These are phyloP conservation scores for Suricata suricatta DNA, from an alignment of 2,113 vertebrate genomes.

Conservation along the genomic window DNA sequence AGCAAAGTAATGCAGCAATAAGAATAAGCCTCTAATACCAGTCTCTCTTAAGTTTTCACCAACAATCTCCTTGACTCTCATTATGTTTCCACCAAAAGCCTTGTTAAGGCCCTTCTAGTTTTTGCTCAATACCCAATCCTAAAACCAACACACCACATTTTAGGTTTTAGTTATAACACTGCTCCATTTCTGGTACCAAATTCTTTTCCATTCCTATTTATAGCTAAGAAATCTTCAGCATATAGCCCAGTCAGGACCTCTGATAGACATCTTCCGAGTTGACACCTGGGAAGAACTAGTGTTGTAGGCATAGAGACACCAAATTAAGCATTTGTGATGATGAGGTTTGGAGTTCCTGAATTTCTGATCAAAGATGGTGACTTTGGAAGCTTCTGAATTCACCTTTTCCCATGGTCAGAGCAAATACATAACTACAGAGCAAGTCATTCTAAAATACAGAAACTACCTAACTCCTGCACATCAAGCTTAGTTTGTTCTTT, in stretches of 20 bases:
- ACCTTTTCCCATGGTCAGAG: neutral
- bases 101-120: neutral
- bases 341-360: neutral
- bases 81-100: neutral
- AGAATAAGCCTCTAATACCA: neutral
- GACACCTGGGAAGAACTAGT: neutral
- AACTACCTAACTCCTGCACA: neutral
- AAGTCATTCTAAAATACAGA: neutral
- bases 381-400: neutral
- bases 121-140: neutral
- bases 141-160: neutral
- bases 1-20: fast-evolving
- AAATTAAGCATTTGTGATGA: neutral
- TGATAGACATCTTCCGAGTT: neutral
- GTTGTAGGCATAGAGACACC: neutral
- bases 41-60: neutral
- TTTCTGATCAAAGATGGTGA: neutral
- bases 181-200: neutral
- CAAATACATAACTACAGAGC: neutral
- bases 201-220: neutral
- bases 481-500: neutral
- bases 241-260: neutral
- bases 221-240: neutral
- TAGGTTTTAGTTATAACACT: neutral
- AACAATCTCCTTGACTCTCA: neutral